Evolutionary conservation across 1,140 invertebrate species (phyloP).

Genomic region (Calycopis cecrops): DNA sequence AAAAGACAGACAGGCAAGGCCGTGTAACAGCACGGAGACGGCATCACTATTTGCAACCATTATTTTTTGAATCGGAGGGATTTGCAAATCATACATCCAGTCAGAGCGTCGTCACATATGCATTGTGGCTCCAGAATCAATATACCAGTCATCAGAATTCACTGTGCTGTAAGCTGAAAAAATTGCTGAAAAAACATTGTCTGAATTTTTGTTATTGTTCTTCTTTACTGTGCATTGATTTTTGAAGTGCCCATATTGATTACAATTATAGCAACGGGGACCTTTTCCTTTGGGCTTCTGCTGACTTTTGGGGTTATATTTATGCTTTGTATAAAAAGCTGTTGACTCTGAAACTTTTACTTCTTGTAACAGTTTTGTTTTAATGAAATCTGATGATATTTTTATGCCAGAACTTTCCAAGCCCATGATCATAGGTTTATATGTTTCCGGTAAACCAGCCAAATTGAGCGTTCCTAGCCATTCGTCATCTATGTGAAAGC

Average conservation of each 20-base stretch:
- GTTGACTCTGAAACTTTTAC: too few species aligned
- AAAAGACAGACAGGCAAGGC: too few species aligned
- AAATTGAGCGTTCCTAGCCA: conserved; percentile 45
- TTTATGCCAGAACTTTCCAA: conserved; percentile 34
- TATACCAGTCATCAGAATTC: conserved; percentile 29
- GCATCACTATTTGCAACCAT: conserved; percentile 28
- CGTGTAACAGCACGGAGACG: conserved; percentile 26
- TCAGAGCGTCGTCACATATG: conserved; percentile 27
- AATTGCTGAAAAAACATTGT: conserved; percentile 27
- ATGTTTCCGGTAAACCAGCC: conserved; percentile 33
- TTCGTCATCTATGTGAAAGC: conserved; percentile 38
- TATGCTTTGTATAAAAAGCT: conserved; percentile 25
- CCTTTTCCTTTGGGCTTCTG: conserved; percentile 26
- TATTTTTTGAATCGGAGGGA: conserved; percentile 28
- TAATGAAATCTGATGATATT: conserved; percentile 45
- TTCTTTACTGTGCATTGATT: not conserved
- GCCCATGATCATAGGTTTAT: conserved; percentile 36
- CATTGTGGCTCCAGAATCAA: conserved; percentile 32
- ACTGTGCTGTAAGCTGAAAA: conserved; percentile 30
- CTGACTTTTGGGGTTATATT: conserved; percentile 11
- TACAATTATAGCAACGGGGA: conserved; percentile 27
- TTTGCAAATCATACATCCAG: conserved; percentile 31
- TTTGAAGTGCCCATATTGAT: conserved; percentile 31
- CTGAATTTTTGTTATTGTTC: not conserved
- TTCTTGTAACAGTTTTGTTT: conserved; percentile 50